Base-by-base conservation (phyloP, 2,113 vertebrate genomes). In the Ciconia stormi region DNA sequence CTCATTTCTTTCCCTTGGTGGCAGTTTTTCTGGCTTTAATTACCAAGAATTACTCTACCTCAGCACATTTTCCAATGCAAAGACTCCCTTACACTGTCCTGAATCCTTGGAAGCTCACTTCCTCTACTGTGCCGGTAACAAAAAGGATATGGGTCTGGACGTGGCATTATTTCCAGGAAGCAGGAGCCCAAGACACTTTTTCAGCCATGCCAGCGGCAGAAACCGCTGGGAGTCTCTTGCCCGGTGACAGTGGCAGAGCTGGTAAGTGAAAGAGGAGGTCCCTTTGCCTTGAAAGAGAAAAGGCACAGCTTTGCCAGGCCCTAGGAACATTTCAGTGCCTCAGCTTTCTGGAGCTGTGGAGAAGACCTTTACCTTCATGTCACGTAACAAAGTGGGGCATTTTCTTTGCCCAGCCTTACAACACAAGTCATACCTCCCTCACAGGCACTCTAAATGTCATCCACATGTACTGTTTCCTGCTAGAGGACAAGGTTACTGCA, bases 301-400 rank as follows among this genome's bases (percentile, higher is more conserved):
- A 85, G 12, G 25, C 19, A 62, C 5, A 74, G 30, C 10, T 70
- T 69, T 82, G 4, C 20, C 23, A 62, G 29, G 25, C 11, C 18
- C 20, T 44, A 21, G 53, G 62, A 47, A 4, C 13, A n/a, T 65
- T 73, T 76, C 27, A 36, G 29, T 49, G n/a, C 42, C n/a, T 62
- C 52, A 16, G 1, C 18, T 46, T 40, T 66, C 56, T 62, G 34
- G 12, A 78, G 47, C 7, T 25, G 53, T 30, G 26, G 29, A 53
- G 79, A 86, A 79, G 32, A 25, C 38, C 16, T 86, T 70, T 72
- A 30, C 10, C 36, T 62, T 71, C 30, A 44, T 10, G 23, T 7
- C n/a, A 58, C 0, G 0, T 44, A 49, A 47, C 3, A 19, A 44
- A 56, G 13, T 3, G 10, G 26, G 32, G 10, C 7, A 40, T 63